These are phyloP conservation scores for Oreotragus oreotragus DNA, from an alignment of 2,113 vertebrate genomes.

Conservation along the genomic window DNA sequence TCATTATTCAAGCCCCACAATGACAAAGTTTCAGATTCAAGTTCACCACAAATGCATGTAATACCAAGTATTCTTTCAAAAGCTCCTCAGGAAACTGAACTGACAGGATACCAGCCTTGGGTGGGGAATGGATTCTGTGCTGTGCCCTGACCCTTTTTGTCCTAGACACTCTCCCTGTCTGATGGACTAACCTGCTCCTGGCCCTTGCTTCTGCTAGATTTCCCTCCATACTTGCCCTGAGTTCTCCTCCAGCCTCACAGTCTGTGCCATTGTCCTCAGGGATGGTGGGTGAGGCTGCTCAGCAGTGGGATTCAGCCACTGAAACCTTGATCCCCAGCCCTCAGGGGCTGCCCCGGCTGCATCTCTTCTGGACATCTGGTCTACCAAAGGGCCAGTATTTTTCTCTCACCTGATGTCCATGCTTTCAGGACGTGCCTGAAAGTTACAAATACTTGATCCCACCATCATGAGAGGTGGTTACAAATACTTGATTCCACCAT, in stretches of 20 bases:
- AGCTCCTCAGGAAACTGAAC: not conserved
- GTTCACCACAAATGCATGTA: not conserved
- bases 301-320: not conserved
- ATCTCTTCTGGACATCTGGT: not conserved
- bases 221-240: not conserved
- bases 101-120: not conserved
- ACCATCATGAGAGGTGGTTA: not conserved
- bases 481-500: not conserved
- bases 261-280: not conserved
- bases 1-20: not conserved
- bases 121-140: not conserved
- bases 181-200: not conserved
- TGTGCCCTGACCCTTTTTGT: not conserved
- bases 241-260: not conserved
- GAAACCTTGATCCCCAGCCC: not conserved
- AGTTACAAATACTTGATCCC: not conserved
- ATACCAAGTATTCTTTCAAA: not conserved
- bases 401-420: not conserved
- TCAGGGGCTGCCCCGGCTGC: rapidly evolving
- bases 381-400: not conserved
- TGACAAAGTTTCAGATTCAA: not conserved
- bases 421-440: not conserved
- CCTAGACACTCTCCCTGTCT: not conserved
- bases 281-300: not conserved
- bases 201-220: not conserved